Evolutionary conservation across 1,140 invertebrate genomes (phyloP).

Genomic region (Bombyx mori): ASM3026992v2 NC_085115.1:2696501-2697000

Average conservation of each 20-base stretch:
- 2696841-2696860: constrained; percentile 57
- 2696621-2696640: constrained; percentile 16
- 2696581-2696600: constrained; percentile 1
- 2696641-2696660: constrained; percentile 21
- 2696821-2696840: constrained; percentile 42
- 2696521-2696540: too few relatives aligned
- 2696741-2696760: constrained; percentile 67
- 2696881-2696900: constrained; percentile 62
- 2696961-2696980: constrained; percentile 26
- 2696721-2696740: constrained; percentile 56
- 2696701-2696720: constrained; percentile 44
- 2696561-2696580: constrained; percentile 14
- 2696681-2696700: constrained; percentile 41
- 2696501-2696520: too few relatives aligned
- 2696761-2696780: constrained; percentile 57
- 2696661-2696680: constrained; percentile 26
- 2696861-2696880: constrained; percentile 57
- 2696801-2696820: constrained; percentile 57
- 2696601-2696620: constrained; percentile 17
- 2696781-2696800: constrained; percentile 58
- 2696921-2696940: constrained; percentile 55
- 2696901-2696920: constrained; percentile 46
- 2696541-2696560: background rate
- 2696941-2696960: constrained; percentile 37
- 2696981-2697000: constrained; percentile 3